Percentiles rank a stretch among this genome's conserved stretches.
These are phyloP conservation scores for Siniperca obscura DNA, from an alignment of 2,797 vertebrate species.

Conservation along the genomic window DNA sequence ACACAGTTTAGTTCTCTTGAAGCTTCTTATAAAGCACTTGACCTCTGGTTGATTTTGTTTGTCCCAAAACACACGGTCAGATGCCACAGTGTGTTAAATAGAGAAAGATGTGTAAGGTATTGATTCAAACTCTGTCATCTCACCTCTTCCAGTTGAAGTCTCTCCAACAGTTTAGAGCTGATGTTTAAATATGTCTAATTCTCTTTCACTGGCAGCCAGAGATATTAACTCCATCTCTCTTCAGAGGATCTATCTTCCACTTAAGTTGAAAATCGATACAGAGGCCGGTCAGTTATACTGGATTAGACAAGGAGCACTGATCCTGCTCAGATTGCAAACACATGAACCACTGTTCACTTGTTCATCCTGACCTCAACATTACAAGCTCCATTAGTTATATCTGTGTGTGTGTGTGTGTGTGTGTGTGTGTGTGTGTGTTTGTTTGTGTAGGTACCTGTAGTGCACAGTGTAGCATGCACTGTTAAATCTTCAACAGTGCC, in stretches of 20 bases:
- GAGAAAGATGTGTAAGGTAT: slow-evolving; percentile 37
- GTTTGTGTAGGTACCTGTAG: slow-evolving; percentile 2
- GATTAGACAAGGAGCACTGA: slow-evolving; percentile 58
- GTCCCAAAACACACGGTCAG: slow-evolving; percentile 10
- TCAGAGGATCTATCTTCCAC: slow-evolving; percentile 55
- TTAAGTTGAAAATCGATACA: slow-evolving; percentile 74
- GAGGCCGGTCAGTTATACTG: slow-evolving; percentile 54
- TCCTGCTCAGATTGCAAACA: slow-evolving; percentile 45
- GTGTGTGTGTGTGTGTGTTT: neutral
- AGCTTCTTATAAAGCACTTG: slow-evolving; percentile 20
- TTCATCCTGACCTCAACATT: slow-evolving; percentile 44
- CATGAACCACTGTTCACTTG: slow-evolving; percentile 48
- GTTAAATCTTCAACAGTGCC: slow-evolving; percentile 38
- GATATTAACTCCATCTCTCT: slow-evolving; percentile 63
- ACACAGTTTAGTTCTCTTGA: slow-evolving; percentile 36
- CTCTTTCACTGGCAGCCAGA: slow-evolving; percentile 47
- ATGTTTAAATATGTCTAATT: slow-evolving; percentile 49
- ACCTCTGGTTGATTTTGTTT: slow-evolving; percentile 28
- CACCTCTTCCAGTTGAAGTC: slow-evolving; percentile 26
- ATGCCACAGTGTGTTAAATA: slow-evolving; percentile 29
- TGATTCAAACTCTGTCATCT: slow-evolving; percentile 44
- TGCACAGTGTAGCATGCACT: neutral
- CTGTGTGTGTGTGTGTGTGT: neutral
- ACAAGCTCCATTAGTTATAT: slow-evolving; percentile 44
- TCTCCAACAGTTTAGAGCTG: slow-evolving; percentile 28